Evolutionary conservation across 2,113 vertebrate genomes (phyloP), one percentile per base, ranked within the genome.

Genomic region (Fregetta grallaria): DNA sequence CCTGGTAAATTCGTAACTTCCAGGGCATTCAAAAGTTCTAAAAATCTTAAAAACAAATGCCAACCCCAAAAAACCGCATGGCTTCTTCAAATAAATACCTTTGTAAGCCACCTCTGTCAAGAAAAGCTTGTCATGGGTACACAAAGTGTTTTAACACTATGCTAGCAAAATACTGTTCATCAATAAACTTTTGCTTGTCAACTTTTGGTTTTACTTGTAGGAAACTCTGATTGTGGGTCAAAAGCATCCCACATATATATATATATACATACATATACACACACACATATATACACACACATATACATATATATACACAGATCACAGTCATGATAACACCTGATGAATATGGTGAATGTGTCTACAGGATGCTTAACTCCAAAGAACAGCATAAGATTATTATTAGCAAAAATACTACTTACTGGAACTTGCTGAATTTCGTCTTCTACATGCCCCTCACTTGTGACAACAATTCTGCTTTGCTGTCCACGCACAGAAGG

Each of bases 361-460:
- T 23, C 58, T 82, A 40, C 30, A 74, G 34, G 27, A 95, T 22
- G 30, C 98, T 87, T 95, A 59, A 58, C 34, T 75, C 61, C 82
- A 27, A 78, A 56, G 71, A 55, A 18, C 4, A 80, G 45, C 5
- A 4, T 27, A 58, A 88, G 10, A 49, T 17, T 27, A 55, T 15
- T 40, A 77, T 34, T 25, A 92, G 13, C 40, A 92, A 44, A 77
- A 83, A 18, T 32, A 36, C 94, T 97, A 58, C 98, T 98, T 97
- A 99, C 99, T 44, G 97, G 78, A 95, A 95, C 55, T 9, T 38
- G 55, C 15, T 94, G 86, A 27, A 88, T 91, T 45, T 95, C 94
- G 16, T 98, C 98, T 56, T 98, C 97, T 49, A 98, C 83, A 3
- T 96, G 94, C 2, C 96, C 97, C 4, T 98, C 97, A 11, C 25